Evolutionary conservation across 2,113 vertebrate genomes (phyloP), one percentile per base, ranked within the genome.

Genomic region (Lophotis ruficrista): DNA sequence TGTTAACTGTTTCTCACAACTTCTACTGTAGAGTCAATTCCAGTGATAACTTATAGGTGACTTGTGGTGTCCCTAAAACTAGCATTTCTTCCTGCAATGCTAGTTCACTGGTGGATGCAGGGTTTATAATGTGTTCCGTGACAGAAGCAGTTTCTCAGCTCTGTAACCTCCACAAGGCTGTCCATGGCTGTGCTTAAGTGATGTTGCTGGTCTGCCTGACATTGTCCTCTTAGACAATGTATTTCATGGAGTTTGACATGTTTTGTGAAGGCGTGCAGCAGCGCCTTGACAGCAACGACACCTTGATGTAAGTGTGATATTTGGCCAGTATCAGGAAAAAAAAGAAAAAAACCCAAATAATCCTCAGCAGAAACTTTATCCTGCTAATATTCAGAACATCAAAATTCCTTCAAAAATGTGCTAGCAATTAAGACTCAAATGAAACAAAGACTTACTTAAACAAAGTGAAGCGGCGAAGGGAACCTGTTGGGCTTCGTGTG

Each of bases 221-320:
- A 2, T 4, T 22, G n/a, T 21, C 6, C 10, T 31, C 12, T 3
- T 31, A 6, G 0, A 7, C 10, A 23, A 19, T 10, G 9, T 3
- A 15, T 43, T 7, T 54, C 8, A 3, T 12, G 25, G 7, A 4
- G 41, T 23, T 48, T 18, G 12, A 41, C n/a, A n/a, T n/a, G n/a
- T n/a, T n/a, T n/a, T n/a, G n/a, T n/a, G n/a, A n/a, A n/a, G n/a
- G n/a, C n/a, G n/a, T n/a, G n/a, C n/a, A n/a, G n/a, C n/a, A n/a
- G n/a, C n/a, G n/a, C n/a, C n/a, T n/a, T n/a, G n/a, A n/a, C n/a
- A n/a, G n/a, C n/a, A n/a, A n/a, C n/a, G n/a, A n/a, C n/a, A n/a
- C n/a, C n/a, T n/a, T n/a, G n/a, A n/a, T n/a, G n/a, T n/a, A n/a
- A n/a, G 14, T n/a, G 18, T 48, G 19, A 31, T 35, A 60, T 70